Base-by-base conservation (phyloP, 1,140 invertebrate species). In the Lepidurus packardi region DNA sequence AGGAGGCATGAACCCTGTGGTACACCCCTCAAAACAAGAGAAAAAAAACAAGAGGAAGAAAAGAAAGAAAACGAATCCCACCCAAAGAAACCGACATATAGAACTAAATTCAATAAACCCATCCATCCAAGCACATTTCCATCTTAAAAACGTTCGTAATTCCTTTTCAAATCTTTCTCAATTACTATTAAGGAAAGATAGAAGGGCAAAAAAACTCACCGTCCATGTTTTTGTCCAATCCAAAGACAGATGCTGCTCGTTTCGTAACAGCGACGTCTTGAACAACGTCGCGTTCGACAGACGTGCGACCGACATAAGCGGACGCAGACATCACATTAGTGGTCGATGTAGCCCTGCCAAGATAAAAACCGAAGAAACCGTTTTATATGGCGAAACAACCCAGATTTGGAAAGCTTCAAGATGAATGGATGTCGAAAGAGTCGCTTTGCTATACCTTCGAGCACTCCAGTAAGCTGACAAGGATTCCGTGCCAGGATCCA, bases 231-330 rank as follows among this genome's bases (percentile, higher is more conserved):
- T 91, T 87, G 83, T 92, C 90, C 77, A 92, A 87, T 43, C 90
- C 90, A 79, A 90, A 88, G 45, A 91, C 91, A 75, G 91, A 92
- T 75, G 90, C 91, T 75, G 91, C 91, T 82, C 92, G 89, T 87
- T 94, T 94, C 84, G 93, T 94, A 84, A 91, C 91, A 82, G 90
- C 91, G 80, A 91, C 91, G 47, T 76, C 80, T n/a, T 79, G 79
- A 81, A 89, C 89, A 78, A 93, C 86, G 83, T 94, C 93, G 73
- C 93, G 88, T 84, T 93, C 92, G 73, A 92, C 93, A 81, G 92
- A 92, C 83, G 42, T 74, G 92, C 89, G 86, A 92, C 90, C 77
- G 92, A 92, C 81, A 94, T 87, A 81, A 91, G 90, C 7, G 81
- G 82, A 84, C 89, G 74, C 24, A 24, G 75, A 80, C 88, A 88